A percentile compares a stretch with the other conserved stretches of the same genome.
Evolutionary conservation across 2,113 vertebrate genomes (phyloP).

Genomic region (Saimiri boliviensis): DNA sequence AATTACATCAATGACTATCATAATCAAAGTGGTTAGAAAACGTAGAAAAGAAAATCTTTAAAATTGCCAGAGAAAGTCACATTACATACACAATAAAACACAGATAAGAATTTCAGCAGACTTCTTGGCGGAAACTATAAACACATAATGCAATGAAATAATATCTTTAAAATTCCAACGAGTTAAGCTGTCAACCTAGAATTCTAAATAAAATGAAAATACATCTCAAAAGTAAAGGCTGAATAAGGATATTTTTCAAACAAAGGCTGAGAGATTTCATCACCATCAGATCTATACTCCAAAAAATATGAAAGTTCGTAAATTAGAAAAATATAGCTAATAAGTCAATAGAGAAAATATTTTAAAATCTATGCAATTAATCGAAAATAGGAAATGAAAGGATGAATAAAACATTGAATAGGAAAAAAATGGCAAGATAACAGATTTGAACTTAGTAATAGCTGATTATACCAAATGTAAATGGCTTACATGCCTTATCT

Average conservation of each 20-base stretch:
- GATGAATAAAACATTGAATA: neutral
- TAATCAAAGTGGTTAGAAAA: neutral
- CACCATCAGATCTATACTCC: neutral
- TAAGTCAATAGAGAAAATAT: neutral
- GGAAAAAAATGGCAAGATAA: neutral
- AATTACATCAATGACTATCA: neutral
- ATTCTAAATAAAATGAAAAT: constrained; percentile 12
- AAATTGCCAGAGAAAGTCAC: neutral
- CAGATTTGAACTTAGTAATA: neutral
- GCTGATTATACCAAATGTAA: neutral
- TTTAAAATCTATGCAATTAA: neutral
- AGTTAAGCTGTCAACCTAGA: neutral
- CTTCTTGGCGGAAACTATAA: neutral
- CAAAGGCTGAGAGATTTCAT: neutral
- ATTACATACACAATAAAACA: neutral
- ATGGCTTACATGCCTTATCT: neutral
- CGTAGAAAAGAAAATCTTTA: neutral
- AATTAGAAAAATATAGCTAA: neutral
- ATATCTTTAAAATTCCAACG: neutral
- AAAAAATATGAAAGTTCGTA: neutral
- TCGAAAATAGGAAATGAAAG: neutral
- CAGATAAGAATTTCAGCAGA: neutral
- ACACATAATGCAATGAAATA: neutral
- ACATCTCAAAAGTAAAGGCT: neutral
- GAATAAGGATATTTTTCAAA: neutral